phyloP scores from a whole-genome alignment of 2,797 vertebrate species.

The Linurgus olivaceus region DNA sequence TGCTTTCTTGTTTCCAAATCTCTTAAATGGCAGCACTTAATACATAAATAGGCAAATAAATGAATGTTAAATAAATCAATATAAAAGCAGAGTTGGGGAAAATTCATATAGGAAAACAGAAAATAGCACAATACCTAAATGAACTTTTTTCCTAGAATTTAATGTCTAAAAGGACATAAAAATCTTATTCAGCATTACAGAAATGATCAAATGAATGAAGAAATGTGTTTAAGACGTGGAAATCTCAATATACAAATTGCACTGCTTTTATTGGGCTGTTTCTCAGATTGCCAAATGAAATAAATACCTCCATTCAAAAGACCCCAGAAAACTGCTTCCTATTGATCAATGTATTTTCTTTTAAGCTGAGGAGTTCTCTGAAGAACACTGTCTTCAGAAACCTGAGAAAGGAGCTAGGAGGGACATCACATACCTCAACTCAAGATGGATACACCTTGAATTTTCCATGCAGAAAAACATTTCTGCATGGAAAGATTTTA shows the following conservation, averaged over 20 bases:
- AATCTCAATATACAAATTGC: neutral
- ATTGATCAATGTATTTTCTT: neutral
- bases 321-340: neutral
- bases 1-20: neutral
- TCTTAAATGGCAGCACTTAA: neutral
- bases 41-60: neutral
- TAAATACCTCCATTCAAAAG: neutral
- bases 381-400: neutral
- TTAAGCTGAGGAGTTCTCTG: neutral
- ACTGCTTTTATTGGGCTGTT: neutral
- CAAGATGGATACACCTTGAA: fast-evolving
- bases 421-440: no score
- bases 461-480: neutral
- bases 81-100: neutral
- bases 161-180: neutral
- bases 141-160: neutral
- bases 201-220: neutral
- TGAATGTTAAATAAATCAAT: neutral
- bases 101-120: neutral
- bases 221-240: neutral
- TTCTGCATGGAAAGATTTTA: neutral
- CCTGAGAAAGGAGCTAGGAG: neutral
- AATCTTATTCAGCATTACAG: neutral
- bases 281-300: neutral
- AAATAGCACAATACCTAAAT: neutral